phyloP scores from a whole-genome alignment of 2,113 vertebrate genomes.

The Ictidomys tridecemlineatus region DNA sequence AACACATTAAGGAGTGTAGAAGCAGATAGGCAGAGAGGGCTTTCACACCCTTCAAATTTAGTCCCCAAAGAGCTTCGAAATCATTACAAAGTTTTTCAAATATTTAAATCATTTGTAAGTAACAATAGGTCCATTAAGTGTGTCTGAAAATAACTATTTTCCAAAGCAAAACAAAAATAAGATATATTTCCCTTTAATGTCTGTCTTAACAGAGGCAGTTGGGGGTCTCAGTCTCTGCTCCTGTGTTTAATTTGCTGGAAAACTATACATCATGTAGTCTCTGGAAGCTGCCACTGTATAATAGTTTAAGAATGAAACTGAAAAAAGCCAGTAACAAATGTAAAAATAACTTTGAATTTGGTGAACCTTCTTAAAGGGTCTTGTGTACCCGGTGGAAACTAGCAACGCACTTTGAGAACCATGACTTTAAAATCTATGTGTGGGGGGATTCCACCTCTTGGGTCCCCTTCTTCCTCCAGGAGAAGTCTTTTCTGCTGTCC shows the following conservation, averaged over 20 bases:
- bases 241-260: background rate
- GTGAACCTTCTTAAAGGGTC: background rate
- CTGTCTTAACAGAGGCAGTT: background rate
- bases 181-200: background rate
- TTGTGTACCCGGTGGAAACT: background rate
- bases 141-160: conserved; percentile 23
- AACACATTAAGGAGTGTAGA: background rate
- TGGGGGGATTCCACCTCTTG: no score
- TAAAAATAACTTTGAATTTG: background rate
- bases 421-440: background rate
- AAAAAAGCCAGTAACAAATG: background rate
- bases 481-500: no score
- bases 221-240: background rate
- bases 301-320: background rate
- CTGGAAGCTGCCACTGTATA: background rate
- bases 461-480: no score
- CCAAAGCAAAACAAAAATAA: conserved; percentile 29
- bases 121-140: background rate
- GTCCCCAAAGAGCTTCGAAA: background rate
- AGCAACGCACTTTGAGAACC: background rate
- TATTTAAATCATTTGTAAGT: conserved; percentile 32
- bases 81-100: background rate
- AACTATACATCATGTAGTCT: background rate
- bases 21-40: background rate
- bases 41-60: background rate